These are phyloP conservation scores for Phengaris arion DNA, from an alignment of 2,888 invertebrate species.

Conservation along the genomic window DNA sequence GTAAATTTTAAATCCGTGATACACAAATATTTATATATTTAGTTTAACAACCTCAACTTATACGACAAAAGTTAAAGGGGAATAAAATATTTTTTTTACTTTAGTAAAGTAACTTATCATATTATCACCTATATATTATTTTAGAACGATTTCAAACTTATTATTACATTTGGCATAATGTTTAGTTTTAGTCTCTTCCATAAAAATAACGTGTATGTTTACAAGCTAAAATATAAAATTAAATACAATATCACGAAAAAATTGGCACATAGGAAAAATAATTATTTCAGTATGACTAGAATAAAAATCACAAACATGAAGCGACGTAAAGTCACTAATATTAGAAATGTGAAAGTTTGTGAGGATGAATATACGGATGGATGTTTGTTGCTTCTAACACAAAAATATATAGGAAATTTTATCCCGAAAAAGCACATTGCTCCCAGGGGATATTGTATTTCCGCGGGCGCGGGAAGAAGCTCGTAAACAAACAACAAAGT, in stretches of 20 bases:
- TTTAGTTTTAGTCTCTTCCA: not conserved
- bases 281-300: conserved; percentile 3
- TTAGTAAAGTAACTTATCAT: conserved; percentile 3
- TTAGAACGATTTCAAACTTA: not conserved
- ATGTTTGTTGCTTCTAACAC: no score
- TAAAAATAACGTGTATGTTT: not conserved
- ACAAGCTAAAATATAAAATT: not conserved
- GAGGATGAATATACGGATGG: no score
- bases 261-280: conserved; percentile 11
- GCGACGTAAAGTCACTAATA: not conserved
- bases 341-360: no score
- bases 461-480: no score
- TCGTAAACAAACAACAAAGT: no score
- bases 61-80: not conserved
- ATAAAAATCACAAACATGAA: conserved; percentile 7
- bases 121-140: not conserved
- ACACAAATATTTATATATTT: not conserved
- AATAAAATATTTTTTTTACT: not conserved
- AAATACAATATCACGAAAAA: conserved; percentile 10
- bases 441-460: no score
- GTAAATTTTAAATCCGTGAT: not conserved
- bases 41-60: not conserved
- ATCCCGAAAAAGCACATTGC: no score
- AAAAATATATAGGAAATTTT: no score
- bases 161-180: not conserved